Evolutionary conservation across 2,888 invertebrate species (phyloP).

Genomic region (Cryptus viduatorius): DNA sequence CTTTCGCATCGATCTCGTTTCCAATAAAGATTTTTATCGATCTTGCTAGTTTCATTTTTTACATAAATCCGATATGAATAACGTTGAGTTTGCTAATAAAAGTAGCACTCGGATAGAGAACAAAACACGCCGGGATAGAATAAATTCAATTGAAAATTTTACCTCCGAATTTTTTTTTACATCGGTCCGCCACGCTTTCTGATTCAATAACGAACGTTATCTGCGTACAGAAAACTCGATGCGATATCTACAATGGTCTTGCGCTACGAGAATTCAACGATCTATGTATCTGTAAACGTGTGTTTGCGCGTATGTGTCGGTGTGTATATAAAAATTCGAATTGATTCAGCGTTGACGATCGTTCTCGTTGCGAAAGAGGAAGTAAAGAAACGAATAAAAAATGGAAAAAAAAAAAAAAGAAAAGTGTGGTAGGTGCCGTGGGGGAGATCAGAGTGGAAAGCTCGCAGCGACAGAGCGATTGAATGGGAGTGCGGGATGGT

Average conservation of each 20-base stretch:
- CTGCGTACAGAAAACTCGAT: neutral
- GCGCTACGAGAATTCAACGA: neutral
- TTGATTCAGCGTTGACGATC: slow-evolving; percentile 53
- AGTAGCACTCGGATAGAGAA: neutral
- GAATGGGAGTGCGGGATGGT: slow-evolving; percentile 18
- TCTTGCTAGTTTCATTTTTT: neutral
- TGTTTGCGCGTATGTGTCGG: neutral
- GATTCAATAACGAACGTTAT: slow-evolving; percentile 28
- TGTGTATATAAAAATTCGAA: slow-evolving; percentile 25
- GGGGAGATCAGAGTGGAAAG: slow-evolving; percentile 16
- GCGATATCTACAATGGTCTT: neutral
- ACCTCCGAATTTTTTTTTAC: neutral
- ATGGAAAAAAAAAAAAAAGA: neutral
- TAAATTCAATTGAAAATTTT: neutral
- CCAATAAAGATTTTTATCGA: slow-evolving; percentile 24
- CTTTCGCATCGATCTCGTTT: neutral
- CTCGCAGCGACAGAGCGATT: neutral
- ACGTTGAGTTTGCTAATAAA: slow-evolving; percentile 9
- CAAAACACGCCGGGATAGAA: neutral
- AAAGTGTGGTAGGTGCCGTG: too few relatives aligned
- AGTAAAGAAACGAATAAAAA: slow-evolving; percentile 23
- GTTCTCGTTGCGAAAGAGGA: slow-evolving; percentile 34
- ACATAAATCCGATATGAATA: slow-evolving; percentile 2
- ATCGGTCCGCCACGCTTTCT: slow-evolving; percentile 14
- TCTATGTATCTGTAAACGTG: neutral